A percentile compares a stretch with the other conserved stretches of the same genome.
phyloP scores from a whole-genome alignment of 2,113 vertebrate genomes.

The Erythrocercus mccallii region DNA sequence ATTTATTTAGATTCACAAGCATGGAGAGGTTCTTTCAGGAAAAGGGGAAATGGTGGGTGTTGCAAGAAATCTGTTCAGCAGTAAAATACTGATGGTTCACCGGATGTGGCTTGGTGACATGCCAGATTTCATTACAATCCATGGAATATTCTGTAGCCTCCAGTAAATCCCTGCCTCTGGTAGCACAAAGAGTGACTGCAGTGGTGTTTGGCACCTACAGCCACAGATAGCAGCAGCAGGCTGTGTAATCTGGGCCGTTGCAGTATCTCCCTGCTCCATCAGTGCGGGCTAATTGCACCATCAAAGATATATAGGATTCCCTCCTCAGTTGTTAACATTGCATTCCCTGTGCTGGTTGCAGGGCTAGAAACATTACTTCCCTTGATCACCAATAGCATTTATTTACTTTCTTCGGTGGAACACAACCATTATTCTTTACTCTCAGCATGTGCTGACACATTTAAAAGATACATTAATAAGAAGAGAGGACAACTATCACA shows the following conservation, averaged over 20 bases:
- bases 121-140: conserved; percentile 54
- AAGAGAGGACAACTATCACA: background rate
- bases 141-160: conserved; percentile 1
- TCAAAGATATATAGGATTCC: background rate
- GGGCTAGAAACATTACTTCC: background rate
- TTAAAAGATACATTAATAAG: background rate
- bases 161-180: conserved; percentile 55
- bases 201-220: background rate
- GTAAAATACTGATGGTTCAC: conserved; percentile 41
- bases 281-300: background rate
- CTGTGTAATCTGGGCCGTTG: background rate
- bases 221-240: background rate
- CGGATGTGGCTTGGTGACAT: conserved; percentile 45
- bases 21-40: conserved; percentile 19
- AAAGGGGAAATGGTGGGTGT: conserved; percentile 37
- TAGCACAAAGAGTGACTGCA: conserved; percentile 3
- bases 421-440: conserved; percentile 5
- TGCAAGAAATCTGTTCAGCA: conserved; percentile 58
- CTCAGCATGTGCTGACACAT: background rate
- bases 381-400: background rate
- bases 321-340: background rate
- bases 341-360: background rate
- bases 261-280: background rate
- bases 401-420: background rate
- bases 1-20: conserved; percentile 17